Evolutionary conservation across 37 sponge, comb jelly and placozoan genomes (phyloP), one percentile per base, ranked within the genome.

Genomic region (Geodia barretti): DNA sequence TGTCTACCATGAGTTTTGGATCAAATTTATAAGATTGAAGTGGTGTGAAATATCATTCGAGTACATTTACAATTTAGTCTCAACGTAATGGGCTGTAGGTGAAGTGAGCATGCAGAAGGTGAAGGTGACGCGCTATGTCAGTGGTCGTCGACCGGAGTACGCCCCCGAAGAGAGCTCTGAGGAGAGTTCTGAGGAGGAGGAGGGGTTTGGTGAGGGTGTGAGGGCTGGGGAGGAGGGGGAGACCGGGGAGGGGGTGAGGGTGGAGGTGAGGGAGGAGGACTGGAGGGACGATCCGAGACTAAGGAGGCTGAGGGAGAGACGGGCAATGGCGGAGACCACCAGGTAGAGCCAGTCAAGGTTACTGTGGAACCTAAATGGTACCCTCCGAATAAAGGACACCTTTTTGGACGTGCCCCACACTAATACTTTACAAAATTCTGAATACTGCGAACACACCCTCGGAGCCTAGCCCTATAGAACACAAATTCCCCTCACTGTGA

Each of bases 51-150:
- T n/a, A n/a, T n/a, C n/a, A n/a, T n/a, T n/a, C n/a, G n/a, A n/a
- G n/a, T n/a, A n/a, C 9, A 32, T 66, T 7, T 31, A 20, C 33
- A 31, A 7, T 20, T 32, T 9, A 20, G 33, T 32, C 68, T 31
- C 8, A 66, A 66, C n/a, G n/a, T n/a, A n/a, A 37, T 24, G 9
- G 3, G 34, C 47, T 59, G 59, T 64, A 95, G 98, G 98, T 9
- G 98, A 95, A 72, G 28, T 97, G 23, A 87, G 89, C 26, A 97
- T 97, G 98, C 86, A 95, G 83, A 97, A 97, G 68, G 98, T 97
- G 36, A 94, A 95, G 74, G 98, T 97, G 39, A 89, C 86, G 29
- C 87, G 98, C 11, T 97, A 92, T 40, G 79, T 97, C 14, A 83
- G 89, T 43, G 92, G 97, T 3, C 63, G 80, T 17, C 79, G 92